phyloP scores from a whole-genome alignment of 2,113 vertebrate species.

The Hydrochoerus hydrochaeris region DNA sequence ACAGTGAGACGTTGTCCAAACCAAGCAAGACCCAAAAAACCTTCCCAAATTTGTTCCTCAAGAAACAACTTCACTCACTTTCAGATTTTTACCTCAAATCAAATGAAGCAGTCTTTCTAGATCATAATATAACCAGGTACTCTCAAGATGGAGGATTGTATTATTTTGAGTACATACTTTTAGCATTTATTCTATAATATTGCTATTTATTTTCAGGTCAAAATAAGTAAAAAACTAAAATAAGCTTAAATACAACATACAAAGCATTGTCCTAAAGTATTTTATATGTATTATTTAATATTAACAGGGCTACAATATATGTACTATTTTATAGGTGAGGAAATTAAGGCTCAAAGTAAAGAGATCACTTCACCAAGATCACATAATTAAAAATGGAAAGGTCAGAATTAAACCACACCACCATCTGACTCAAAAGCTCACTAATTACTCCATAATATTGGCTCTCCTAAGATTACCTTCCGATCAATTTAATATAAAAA shows the following conservation, averaged over 20 bases:
- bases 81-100: neutral
- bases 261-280: neutral
- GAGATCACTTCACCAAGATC: neutral
- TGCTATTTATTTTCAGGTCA: slow-evolving; percentile 4
- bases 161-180: neutral
- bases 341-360: neutral
- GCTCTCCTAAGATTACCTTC: slow-evolving; percentile 11
- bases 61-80: neutral
- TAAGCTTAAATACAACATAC: slow-evolving; percentile 18
- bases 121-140: neutral
- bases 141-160: neutral
- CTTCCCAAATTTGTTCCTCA: neutral
- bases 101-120: neutral
- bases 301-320: neutral
- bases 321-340: neutral
- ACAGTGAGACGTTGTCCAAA: neutral
- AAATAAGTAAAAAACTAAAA: slow-evolving; percentile 39
- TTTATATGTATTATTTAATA: slow-evolving; percentile 9
- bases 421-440: neutral
- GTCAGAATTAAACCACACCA: slow-evolving; percentile 18
- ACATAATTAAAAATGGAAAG: neutral
- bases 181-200: neutral
- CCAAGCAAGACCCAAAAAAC: neutral
- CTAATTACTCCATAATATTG: neutral
- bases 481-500: slow-evolving; percentile 34